Base-by-base conservation (phyloP, 2,888 invertebrate species). In the Hecatera dysodea region DNA sequence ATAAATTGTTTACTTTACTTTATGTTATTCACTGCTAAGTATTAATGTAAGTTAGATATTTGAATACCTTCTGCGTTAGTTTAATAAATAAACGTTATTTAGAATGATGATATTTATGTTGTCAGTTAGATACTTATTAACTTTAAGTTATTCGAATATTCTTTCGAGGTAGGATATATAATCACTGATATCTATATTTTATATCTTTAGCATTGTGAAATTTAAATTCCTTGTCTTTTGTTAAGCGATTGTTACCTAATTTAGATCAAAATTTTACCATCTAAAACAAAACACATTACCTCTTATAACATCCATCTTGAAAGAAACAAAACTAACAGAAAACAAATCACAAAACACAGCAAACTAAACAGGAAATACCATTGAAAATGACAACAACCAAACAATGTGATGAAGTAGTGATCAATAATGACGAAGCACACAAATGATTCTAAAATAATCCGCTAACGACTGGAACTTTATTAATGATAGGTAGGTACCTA, bases 11-110 rank as follows among this genome's bases (percentile, higher is more conserved):
- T 59, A 59, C 44, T 55, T 11, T 44, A 60, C 27, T 48, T 67
- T n/a, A 44, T 36, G 42, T 68, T 75, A 75, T 46, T 75, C 61
- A 75, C 46, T n/a, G 73, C 44, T 75, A 46, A 75, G 55, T 46
- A 61, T 24, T 48, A 57, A 57, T 33, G 27, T 46, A 52, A 57
- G 29, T 66, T 74, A 57, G 29, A 59, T 74, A 67, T 50, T 56
- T 15, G 29, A 72, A n/a, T 55, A 61, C 44, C 39, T 55, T 48
- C 1, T n/a, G 42, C 22, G 39, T 64, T 63, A 63, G 19, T 56
- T 24, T 36, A 72, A 48, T 72, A 64, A n/a, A 50, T 57, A 36
- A 56, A 56, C 29, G 11, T 42, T 56, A 48, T 52, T n/a, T 29
- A 53, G 27, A 29, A 29, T 19, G 9, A 22, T 56, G 12, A 8